Base-by-base conservation (phyloP, 2,797 vertebrate species). In the Tinamus major region DNA sequence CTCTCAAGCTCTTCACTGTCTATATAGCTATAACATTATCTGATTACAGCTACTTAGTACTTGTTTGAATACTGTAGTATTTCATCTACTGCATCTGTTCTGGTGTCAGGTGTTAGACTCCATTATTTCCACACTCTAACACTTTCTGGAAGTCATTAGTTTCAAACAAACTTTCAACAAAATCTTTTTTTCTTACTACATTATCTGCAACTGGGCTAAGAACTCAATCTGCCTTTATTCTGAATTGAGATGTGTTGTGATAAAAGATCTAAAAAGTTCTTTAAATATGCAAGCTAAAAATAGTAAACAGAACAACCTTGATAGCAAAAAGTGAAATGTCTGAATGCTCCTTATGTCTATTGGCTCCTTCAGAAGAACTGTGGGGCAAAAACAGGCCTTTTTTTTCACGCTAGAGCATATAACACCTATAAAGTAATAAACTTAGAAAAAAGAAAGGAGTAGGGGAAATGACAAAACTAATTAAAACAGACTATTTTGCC, bases 391-490 rank as follows among this genome's bases (percentile, higher is more conserved):
- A 5, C 14, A 84, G 23, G 9, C 55, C 29, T 62, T 39, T 2
- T 2, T 67, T 55, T 64, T 74, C 9, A 11, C 35, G 82, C 9
- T 17, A 3, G 6, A 37, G 2, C 4, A 7, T 2, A 2, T 10
- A 20, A 44, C 2, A 15, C 62, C 8, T 58, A 39, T 48, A 74
- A 70, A 78, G 5, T 14, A 42, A 24, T 35, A 67, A 75, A 51
- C 10, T 5, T 55, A 29, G 10, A 35, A 19, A 7, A 1, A 6
- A 3, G 23, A 67, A 5, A 27, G 12, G 24, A 90, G 15, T 26
- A 10, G 7, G 84, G 13, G 31, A 9, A 55, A 18, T 33, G 24
- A 46, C 9, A 24, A 61, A 67, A 2, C 55, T 69, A 58, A 48
- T 8, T 8, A 85, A 42, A 44, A 24, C 5, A 51, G 9, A 13